phyloP scores from a whole-genome alignment of 1,140 invertebrate genomes.

The Drosophila ambigua region DNA sequence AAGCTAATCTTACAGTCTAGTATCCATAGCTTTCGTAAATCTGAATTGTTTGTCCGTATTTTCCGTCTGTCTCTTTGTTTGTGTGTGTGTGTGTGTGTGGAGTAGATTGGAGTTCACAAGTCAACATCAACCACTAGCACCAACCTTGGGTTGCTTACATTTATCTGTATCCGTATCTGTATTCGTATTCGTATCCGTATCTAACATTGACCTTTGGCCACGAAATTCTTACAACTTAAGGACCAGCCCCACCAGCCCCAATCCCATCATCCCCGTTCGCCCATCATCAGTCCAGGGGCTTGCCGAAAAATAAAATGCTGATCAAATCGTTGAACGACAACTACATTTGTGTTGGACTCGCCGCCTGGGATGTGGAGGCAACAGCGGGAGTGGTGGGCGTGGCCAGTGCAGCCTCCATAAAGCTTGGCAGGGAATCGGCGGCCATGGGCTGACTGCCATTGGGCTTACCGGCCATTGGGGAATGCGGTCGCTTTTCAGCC shows the following conservation, averaged over 20 bases:
- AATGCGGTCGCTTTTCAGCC: conserved; percentile 30
- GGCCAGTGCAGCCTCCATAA: conserved; percentile 12
- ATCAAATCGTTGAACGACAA: conserved; percentile 83
- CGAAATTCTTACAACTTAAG: conserved; percentile 55
- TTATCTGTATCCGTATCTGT: too few relatives aligned
- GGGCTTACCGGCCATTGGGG: conserved; percentile 24
- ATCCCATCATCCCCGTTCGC: conserved; percentile 13
- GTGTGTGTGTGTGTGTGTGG: neutral
- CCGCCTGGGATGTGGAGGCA: conserved; percentile 68
- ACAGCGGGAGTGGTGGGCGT: conserved; percentile 30
- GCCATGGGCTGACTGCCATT: conserved; percentile 35
- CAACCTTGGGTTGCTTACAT: conserved; percentile 64
- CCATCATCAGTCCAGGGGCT: conserved; percentile 67
- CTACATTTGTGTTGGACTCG: conserved; percentile 79
- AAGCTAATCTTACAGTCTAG: conserved; percentile 35
- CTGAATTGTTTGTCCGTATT: conserved; percentile 6
- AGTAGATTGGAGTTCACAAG: conserved; percentile 25
- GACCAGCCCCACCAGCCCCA: conserved; percentile 7
- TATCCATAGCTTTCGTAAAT: conserved; percentile 24
- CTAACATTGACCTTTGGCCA: conserved; percentile 65
- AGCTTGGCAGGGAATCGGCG: conserved; percentile 22
- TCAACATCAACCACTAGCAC: conserved; percentile 51
- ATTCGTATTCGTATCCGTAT: neutral
- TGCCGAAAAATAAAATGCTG: conserved; percentile 82
- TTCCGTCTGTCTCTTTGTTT: conserved; percentile 23